Evolutionary conservation across 2,113 vertebrate species (phyloP), one percentile per base, ranked within the genome.

Genomic region (Hemicordylus capensis): DNA sequence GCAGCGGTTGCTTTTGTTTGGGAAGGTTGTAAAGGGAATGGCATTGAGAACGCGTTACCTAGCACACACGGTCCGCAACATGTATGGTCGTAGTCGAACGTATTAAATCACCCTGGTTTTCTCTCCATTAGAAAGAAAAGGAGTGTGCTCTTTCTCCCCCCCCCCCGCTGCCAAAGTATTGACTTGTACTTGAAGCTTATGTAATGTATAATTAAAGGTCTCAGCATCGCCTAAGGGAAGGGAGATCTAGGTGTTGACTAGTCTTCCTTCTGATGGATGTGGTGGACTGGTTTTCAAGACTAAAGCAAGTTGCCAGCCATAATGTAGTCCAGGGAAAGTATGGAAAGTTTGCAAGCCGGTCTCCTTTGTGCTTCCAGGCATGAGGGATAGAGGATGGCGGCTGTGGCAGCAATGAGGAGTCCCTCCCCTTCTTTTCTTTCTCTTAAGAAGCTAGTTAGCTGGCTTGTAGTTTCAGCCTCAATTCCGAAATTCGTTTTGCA

Each of bases 341-440:
- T 48, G 89, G 79, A 94, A 95, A 95, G 93, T 95, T 95, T 94
- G 91, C 90, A 85, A 86, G 90, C 80, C 26, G 72, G 89, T 67
- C 81, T 76, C 88, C 87, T 94, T 89, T 88, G 89, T 89, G 89
- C 83, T 44, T 51, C 7, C n/a, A 34, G 59, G 31, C 37, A n/a
- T 9, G 76, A 58, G 72, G 83, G 84, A 37, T 61, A 80, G 39
- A 37, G 42, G 51, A 54, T 54, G 64, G 42, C 11, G 77, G 72
- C 44, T 51, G 51, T 28, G 31, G 54, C 64, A 78, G 75, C 63
- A n/a, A 77, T 77, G 82, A 14, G 14, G 5, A 11, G 69, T 69
- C 74, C 20, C 20, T 26, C 5, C 37, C 11, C 76, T 19, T 22
- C 28, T 31, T 54, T 77, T 26, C 14, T 2, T 39, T 34, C 3